These are phyloP conservation scores for Thyatira batis DNA, from an alignment of 2,888 invertebrate genomes.

Conservation along the genomic window DNA sequence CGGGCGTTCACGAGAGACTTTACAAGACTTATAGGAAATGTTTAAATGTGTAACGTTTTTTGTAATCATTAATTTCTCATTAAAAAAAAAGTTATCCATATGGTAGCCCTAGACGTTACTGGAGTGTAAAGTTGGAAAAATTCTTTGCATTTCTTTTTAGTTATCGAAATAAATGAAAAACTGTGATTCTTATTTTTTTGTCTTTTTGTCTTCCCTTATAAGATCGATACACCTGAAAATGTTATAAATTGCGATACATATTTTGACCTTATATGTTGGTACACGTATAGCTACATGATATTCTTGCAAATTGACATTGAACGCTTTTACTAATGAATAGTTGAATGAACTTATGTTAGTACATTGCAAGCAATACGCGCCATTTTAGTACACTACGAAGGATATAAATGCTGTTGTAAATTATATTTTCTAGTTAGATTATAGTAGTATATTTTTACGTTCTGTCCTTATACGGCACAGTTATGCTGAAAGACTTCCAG, in stretches of 20 bases:
- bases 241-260: constrained; percentile 7
- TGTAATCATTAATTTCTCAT: constrained; percentile 77
- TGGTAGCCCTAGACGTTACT: constrained; percentile 76
- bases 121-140: constrained; percentile 75
- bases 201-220: constrained; percentile 36
- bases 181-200: constrained; percentile 77
- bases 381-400: neutral
- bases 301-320: neutral
- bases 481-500: neutral
- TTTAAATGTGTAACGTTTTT: constrained; percentile 79
- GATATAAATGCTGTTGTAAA: neutral
- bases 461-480: constrained; percentile 1
- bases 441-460: neutral
- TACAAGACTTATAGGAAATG: constrained; percentile 81
- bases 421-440: neutral
- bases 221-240: constrained; percentile 15
- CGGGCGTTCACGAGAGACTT: constrained; percentile 73
- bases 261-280: neutral
- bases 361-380: neutral
- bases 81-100: constrained; percentile 73
- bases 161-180: constrained; percentile 76
- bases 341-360: constrained; percentile 1
- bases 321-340: neutral
- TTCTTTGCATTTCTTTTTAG: constrained; percentile 81
- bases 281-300: neutral